Base-by-base conservation (phyloP, 2,888 invertebrate genomes). In the Agriopis leucophaearia region DNA sequence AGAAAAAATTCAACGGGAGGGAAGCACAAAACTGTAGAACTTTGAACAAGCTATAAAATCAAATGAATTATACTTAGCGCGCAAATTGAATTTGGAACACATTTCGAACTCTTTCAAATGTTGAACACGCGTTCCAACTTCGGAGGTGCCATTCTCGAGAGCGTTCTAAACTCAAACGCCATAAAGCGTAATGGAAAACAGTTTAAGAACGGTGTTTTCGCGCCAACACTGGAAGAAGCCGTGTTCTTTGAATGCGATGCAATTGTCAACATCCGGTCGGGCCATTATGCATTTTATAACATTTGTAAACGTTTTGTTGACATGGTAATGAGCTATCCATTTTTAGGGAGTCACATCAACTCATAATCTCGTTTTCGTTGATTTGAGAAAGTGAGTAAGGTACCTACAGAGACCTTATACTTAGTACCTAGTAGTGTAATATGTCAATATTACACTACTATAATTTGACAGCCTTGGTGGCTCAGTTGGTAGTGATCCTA, bases 151-250 rank as follows among this genome's bases (percentile, higher is more conserved):
- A 82, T 83, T 81, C 78, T 78, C 78, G 81, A 83, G 76, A 84
- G 84, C 81, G 83, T 88, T 87, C 80, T 74, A 82, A 89, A 88
- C 85, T 87, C 77, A 80, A 86, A 84, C 74, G 82, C 84, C 85
- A 89, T 92, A 92, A 92, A 91, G 85, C 83, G 87, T 90, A 92
- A 92, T 92, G 87, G 90, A 88, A 92, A 89, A 89, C 87, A 85
- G 88, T 89, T 92, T 88, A 90, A 84, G 81, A 87, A 82, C 82
- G 77, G 64, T 62, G 79, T 80, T 68, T 45, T 56, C 59, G 64
- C 63, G 48, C 58, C 58, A 67, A 59, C 35, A 55, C 48, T 67
- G 45, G 47, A 61, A 62, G 47, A 48, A 47, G 45, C 27, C 45
- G 45, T 38, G 56, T 59, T 66, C 56, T 8, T 47, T 35, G 57